A percentile compares a stretch with the other conserved stretches of the same genome.
These are phyloP conservation scores for Ptilorrhoa leucosticta DNA, from an alignment of 2,113 vertebrate genomes.

Conservation along the genomic window DNA sequence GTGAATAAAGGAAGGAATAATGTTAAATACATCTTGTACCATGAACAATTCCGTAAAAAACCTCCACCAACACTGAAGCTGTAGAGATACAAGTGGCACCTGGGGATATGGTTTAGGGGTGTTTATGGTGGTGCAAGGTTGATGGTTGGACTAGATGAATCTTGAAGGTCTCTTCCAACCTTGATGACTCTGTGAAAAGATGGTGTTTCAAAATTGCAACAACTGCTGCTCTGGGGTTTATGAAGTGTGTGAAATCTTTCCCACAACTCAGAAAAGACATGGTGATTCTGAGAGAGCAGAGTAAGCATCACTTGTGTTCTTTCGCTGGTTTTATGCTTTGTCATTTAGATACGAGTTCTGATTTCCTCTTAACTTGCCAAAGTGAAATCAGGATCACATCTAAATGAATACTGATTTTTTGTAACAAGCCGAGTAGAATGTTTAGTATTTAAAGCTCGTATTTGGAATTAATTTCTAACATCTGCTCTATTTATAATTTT, in stretches of 20 bases:
- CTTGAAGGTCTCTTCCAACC: not conserved
- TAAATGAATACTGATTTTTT: not conserved
- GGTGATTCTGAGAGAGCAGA: not conserved
- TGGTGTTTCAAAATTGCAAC: not conserved
- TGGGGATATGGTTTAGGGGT: not conserved
- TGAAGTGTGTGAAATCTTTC: not conserved
- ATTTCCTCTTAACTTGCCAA: not conserved
- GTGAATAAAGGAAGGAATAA: not conserved
- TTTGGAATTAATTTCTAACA: not conserved
- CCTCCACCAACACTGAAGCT: rapidly evolving
- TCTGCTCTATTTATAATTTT: not conserved
- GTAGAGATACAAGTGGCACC: not conserved
- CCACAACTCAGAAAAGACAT: not conserved
- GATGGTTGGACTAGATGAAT: not conserved
- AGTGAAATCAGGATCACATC: not conserved
- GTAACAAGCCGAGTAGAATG: not conserved
- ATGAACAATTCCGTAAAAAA: not conserved
- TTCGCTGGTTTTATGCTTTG: not conserved
- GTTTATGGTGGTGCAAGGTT: not conserved
- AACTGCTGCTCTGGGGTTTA: not conserved
- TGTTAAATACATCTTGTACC: not conserved
- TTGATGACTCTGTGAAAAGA: not conserved
- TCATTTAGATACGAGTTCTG: not conserved
- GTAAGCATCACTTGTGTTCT: not conserved
- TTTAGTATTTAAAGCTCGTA: not conserved